phyloP scores from a whole-genome alignment of 2,113 vertebrate genomes.

The Antennarius striatus region DNA sequence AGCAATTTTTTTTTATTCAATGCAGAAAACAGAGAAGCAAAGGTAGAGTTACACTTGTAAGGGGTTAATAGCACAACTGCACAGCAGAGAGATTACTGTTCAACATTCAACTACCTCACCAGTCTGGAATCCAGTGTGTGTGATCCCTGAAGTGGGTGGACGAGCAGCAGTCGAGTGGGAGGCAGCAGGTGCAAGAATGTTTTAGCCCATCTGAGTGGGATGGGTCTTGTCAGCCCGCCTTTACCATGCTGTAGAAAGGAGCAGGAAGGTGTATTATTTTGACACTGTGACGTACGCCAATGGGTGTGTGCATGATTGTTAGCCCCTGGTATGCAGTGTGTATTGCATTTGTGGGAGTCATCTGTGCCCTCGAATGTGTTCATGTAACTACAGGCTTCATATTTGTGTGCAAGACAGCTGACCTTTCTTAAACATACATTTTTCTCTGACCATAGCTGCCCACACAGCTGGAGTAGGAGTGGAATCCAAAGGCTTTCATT shows the following conservation, averaged over 20 bases:
- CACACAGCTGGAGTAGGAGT: slow-evolving; percentile 49
- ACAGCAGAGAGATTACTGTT: slow-evolving; percentile 56
- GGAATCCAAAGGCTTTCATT: slow-evolving; percentile 53
- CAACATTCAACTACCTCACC: slow-evolving; percentile 63
- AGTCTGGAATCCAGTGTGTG: slow-evolving; percentile 45
- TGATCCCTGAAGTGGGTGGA: slow-evolving; percentile 47
- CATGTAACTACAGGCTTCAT: slow-evolving; percentile 23
- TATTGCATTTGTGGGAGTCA: slow-evolving; percentile 27
- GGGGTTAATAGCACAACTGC: slow-evolving; percentile 66
- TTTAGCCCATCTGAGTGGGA: slow-evolving; percentile 60
- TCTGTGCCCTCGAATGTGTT: slow-evolving; percentile 7
- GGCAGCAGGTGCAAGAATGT: slow-evolving; percentile 74
- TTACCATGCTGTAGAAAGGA: slow-evolving; percentile 35
- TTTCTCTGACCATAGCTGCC: slow-evolving; percentile 29
- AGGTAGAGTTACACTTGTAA: slow-evolving; percentile 66
- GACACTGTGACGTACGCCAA: slow-evolving; percentile 11
- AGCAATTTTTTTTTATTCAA: slow-evolving; percentile 61
- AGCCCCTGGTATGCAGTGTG: slow-evolving; percentile 18
- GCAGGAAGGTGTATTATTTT: slow-evolving; percentile 16
- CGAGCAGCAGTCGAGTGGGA: slow-evolving; percentile 50
- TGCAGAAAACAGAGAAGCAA: slow-evolving; percentile 41
- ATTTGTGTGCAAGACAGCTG: slow-evolving; percentile 27
- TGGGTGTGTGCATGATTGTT: slow-evolving; percentile 27
- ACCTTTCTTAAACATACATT: slow-evolving; percentile 38
- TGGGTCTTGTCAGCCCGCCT: slow-evolving; percentile 63